Evolutionary conservation across 2,888 invertebrate species (phyloP).

Genomic region (Cephalotes varians): DNA sequence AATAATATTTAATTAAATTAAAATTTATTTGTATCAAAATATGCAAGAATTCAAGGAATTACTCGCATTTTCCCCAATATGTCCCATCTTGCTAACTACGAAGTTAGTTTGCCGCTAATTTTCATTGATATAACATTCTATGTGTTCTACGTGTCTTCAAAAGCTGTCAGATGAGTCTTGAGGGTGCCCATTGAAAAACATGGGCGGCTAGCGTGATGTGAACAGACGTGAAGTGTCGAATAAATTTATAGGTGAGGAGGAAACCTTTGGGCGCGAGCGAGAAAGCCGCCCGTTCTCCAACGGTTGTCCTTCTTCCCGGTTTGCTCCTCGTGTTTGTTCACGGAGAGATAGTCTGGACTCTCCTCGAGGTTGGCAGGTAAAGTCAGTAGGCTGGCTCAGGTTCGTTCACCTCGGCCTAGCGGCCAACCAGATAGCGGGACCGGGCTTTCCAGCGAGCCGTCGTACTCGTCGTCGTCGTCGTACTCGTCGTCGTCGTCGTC

Average conservation of each 20-base stretch:
- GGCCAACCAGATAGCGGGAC: slow-evolving; percentile 86
- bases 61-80: not conserved
- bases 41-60: not conserved
- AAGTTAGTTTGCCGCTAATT: not conserved
- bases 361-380: slow-evolving; percentile 80
- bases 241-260: slow-evolving; percentile 48
- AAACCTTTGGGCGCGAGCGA: slow-evolving; percentile 12
- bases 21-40: not conserved
- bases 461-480: slow-evolving; percentile 47
- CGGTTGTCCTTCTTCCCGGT: slow-evolving; percentile 36
- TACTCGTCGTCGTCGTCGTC: not conserved
- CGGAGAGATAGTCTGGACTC: slow-evolving; percentile 62
- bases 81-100: not conserved
- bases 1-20: not conserved
- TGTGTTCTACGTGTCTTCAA: not conserved
- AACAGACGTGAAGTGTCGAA: slow-evolving; percentile 34
- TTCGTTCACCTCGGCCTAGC: slow-evolving; percentile 85
- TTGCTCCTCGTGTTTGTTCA: slow-evolving; percentile 36
- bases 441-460: slow-evolving; percentile 83
- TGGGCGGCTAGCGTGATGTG: not conserved
- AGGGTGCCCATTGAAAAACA: slow-evolving; percentile 21
- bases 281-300: slow-evolving; percentile 13
- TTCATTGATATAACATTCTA: not conserved
- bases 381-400: slow-evolving; percentile 85
- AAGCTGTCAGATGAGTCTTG: not conserved